Conservation (phyloP, 2,888 invertebrate species). For the Cheiracanthium punctorium region DNA sequence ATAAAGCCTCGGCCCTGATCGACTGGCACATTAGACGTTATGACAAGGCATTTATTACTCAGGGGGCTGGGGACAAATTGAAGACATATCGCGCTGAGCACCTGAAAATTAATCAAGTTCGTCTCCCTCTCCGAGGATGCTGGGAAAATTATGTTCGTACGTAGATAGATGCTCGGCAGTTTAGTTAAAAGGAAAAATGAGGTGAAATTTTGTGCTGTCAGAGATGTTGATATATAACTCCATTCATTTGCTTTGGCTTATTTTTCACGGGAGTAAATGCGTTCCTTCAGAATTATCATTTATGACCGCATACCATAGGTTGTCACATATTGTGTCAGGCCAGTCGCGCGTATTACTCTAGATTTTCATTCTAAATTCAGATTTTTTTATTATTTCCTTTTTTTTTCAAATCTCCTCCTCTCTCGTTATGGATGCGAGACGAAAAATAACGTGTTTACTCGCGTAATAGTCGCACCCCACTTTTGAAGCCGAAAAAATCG, state of each 20-base stretch:
- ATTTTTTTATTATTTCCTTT: no score
- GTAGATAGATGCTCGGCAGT: background rate
- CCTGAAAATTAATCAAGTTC: constrained; percentile 9
- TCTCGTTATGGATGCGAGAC: no score
- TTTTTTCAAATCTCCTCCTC: no score
- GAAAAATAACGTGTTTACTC: no score
- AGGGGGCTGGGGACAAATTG: constrained; percentile 48
- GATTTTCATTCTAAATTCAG: no score
- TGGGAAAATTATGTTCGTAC: background rate
- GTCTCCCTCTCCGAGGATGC: background rate
- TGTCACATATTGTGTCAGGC: no score
- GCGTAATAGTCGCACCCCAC: no score
- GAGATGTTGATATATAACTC: background rate
- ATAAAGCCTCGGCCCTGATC: constrained; percentile 62
- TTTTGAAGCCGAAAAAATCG: no score
- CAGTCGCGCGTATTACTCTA: no score
- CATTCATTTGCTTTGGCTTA: background rate
- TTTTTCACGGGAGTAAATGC: no score
- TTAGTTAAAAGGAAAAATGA: constrained; percentile 1
- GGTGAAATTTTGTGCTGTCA: background rate
- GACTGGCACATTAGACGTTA: constrained; percentile 63
- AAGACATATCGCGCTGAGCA: constrained; percentile 2
- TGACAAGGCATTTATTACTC: constrained; percentile 66
- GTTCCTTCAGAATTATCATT: no score
- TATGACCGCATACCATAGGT: no score